Conservation (phyloP, 2,888 invertebrate genomes). For the Ophonus ardosiacus region DNA sequence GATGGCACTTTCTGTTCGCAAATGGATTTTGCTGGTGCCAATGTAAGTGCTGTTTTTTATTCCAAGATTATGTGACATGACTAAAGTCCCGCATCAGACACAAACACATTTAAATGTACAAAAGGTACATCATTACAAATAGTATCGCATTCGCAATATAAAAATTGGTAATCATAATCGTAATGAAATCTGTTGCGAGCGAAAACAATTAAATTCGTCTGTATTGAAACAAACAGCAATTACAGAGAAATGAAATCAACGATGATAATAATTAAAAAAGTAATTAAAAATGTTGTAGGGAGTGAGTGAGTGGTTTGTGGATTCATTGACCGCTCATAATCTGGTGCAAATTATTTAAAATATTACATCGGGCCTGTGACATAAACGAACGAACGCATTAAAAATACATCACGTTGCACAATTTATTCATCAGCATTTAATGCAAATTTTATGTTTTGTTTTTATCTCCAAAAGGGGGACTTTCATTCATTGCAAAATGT, state of each 20-base stretch:
- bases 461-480: slow-evolving; percentile 14
- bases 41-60: slow-evolving; percentile 50
- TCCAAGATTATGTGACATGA: slow-evolving; percentile 34
- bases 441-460: slow-evolving; percentile 61
- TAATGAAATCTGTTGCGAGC: background rate
- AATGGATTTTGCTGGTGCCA: slow-evolving; percentile 51
- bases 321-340: slow-evolving; percentile 29
- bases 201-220: slow-evolving; percentile 12
- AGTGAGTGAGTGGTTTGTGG: background rate
- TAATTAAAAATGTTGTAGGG: slow-evolving; percentile 39
- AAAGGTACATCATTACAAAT: too few species aligned
- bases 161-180: background rate
- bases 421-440: slow-evolving; percentile 59
- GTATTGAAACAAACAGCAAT: slow-evolving; percentile 16
- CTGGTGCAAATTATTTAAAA: slow-evolving; percentile 39
- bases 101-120: background rate
- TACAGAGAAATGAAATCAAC: slow-evolving; percentile 38
- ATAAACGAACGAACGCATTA: slow-evolving; percentile 45
- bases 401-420: slow-evolving; percentile 52
- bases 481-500: background rate
- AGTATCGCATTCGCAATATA: background rate
- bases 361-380: slow-evolving; percentile 4
- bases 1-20: slow-evolving; percentile 47
- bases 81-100: slow-evolving; percentile 20
- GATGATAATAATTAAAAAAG: slow-evolving; percentile 36